A percentile compares a stretch with the other conserved stretches of the same genome.
Conservation (phyloP, 2,888 invertebrate species). For the Cephus sareptanus region DNA sequence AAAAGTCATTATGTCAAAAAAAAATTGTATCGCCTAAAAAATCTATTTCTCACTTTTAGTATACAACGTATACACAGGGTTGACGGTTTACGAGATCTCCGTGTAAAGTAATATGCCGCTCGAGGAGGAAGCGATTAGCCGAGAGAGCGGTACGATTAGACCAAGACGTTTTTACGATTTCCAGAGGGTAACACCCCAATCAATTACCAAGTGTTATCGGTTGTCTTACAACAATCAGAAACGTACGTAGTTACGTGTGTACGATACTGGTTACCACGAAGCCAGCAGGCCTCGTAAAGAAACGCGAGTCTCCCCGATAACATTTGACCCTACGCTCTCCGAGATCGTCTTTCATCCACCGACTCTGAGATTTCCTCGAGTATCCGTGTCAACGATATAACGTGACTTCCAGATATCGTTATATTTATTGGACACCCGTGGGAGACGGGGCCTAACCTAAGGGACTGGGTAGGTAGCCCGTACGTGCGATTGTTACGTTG, state of each 20-base stretch:
- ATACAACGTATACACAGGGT: not conserved
- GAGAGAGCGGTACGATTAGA: not conserved
- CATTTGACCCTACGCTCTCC: not conserved
- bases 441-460: not conserved
- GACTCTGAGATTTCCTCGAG: not conserved
- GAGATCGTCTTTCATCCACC: not conserved
- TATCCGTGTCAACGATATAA: not conserved
- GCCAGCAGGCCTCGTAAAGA: not conserved
- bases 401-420: not conserved
- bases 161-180: not conserved
- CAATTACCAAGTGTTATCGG: not conserved
- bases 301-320: not conserved
- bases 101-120: not conserved
- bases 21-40: not conserved
- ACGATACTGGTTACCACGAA: not conserved
- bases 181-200: not conserved
- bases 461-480: too few relatives aligned
- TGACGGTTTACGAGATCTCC: not conserved
- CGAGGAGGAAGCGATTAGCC: not conserved
- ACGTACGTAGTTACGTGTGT: not conserved
- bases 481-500: not conserved
- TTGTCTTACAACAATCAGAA: not conserved
- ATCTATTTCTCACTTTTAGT: not conserved
- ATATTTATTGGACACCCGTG: not conserved
- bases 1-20: not conserved